Base-by-base conservation (phyloP, 2,113 vertebrate species). In the Plecturocebus donacophilus region DNA sequence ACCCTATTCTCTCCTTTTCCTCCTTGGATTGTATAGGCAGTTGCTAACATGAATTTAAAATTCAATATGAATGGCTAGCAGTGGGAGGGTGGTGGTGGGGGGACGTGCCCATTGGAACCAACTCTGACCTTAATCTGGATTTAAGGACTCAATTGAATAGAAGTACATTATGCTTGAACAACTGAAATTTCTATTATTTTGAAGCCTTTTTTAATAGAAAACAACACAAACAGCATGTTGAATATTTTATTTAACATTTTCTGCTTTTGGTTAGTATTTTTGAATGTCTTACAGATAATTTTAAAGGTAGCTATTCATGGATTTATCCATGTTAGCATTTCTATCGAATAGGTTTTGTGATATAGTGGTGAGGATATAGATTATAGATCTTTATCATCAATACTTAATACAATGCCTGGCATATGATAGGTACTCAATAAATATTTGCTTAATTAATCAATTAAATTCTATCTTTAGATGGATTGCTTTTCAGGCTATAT, bases 81-180 rank as follows among this genome's bases (percentile, higher is more conserved):
- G 40, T 11, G 40, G 68, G 70, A 70, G 47, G n/a, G 21, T 30
- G 61, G 12, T 30, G 61, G 52, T 17, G 19, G 47, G 73, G 61
- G 76, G n/a, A 25, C 70, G 79, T 85, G 73, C 66, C 66, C 73
- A 86, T 95, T 97, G 95, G 92, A 96, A 96, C 8, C 93, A 91
- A 92, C 85, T 98, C 98, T 98, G 97, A 98, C 98, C 96, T 97
- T 98, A 98, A 98, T 98, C 98, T 99, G 98, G 98, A 98, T 97
- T 98, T 98, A 98, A 97, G 91, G 83, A 80, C 91, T 98, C 96
- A 95, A 85, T 0, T 98, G 98, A 98, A 98, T 96, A 98, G 97
- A 98, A 98, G 96, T 97, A 98, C 82, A 96, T 98, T 97, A 98
- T 98, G 97, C 95, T 98, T 87, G 32, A 98, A 97, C 98, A 98